phyloP scores from a whole-genome alignment of 2,113 vertebrate species.

The Sclerurus mexicanus region DNA sequence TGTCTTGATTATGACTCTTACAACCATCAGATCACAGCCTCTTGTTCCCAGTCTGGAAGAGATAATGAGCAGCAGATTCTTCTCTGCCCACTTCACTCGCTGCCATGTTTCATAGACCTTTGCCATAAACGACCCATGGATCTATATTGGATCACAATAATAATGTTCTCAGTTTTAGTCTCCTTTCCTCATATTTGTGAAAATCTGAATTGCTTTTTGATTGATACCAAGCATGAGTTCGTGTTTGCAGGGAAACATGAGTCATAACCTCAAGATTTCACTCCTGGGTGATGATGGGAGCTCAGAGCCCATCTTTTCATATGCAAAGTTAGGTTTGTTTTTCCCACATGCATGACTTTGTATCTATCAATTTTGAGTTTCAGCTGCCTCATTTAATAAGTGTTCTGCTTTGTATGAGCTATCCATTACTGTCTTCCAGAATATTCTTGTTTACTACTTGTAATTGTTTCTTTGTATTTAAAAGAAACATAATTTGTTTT shows the following conservation, averaged over 20 bases:
- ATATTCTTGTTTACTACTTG: not conserved
- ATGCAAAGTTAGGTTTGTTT: slow-evolving; percentile 3
- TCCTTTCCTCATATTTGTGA: not conserved
- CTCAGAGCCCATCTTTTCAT: slow-evolving; percentile 17
- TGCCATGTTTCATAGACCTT: not conserved
- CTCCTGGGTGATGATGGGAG: slow-evolving; percentile 2
- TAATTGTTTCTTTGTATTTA: slow-evolving; percentile 18
- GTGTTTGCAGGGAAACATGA: slow-evolving; percentile 7
- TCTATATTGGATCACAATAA: not conserved
- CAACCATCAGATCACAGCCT: not conserved
- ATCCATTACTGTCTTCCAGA: slow-evolving; percentile 16
- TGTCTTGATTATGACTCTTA: not conserved
- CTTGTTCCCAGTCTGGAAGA: not conserved
- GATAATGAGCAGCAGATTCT: not conserved
- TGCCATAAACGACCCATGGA: not conserved
- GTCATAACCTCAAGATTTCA: slow-evolving; percentile 51
- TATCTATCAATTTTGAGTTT: slow-evolving; percentile 27
- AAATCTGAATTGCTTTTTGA: slow-evolving; percentile 4
- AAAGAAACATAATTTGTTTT: slow-evolving; percentile 21
- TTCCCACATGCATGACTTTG: slow-evolving; percentile 13
- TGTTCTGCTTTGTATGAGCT: not conserved
- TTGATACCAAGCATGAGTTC: not conserved
- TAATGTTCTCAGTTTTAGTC: not conserved
- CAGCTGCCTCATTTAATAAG: not conserved
- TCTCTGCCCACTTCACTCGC: not conserved